phyloP scores from a whole-genome alignment of 2,113 vertebrate genomes.

The Onychorhynchus coronatus region DNA sequence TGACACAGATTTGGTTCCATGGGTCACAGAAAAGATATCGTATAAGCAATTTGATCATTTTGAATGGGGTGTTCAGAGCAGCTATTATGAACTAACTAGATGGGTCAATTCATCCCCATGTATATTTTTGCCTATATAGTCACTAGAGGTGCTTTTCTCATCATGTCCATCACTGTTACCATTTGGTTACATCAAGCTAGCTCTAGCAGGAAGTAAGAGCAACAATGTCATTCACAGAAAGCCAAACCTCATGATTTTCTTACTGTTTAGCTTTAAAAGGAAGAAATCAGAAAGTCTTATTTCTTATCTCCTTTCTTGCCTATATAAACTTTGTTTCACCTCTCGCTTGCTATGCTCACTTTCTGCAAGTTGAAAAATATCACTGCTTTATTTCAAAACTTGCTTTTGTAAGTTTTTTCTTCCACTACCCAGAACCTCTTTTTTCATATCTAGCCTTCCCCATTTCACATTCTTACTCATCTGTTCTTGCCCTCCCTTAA shows the following conservation, averaged over 20 bases:
- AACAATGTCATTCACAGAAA: background rate
- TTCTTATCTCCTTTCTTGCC: background rate
- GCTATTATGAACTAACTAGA: background rate
- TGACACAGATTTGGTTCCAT: slow-evolving; percentile 25
- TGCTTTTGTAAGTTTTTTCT: background rate
- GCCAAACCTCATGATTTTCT: background rate
- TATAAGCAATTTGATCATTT: background rate
- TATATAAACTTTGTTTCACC: background rate
- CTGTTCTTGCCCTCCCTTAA: background rate
- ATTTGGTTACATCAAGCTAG: background rate
- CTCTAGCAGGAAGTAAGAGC: background rate
- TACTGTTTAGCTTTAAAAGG: background rate
- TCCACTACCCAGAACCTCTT: background rate
- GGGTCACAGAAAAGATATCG: background rate
- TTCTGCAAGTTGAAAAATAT: background rate
- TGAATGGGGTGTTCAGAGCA: background rate
- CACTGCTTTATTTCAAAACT: slow-evolving; percentile 26
- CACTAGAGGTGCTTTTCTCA: background rate
- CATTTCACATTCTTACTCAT: background rate
- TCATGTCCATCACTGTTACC: background rate
- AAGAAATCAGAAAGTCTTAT: background rate
- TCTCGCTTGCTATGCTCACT: background rate
- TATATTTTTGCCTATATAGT: background rate
- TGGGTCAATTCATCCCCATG: background rate
- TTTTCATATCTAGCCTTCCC: background rate